phyloP scores from a whole-genome alignment of 2,113 vertebrate genomes.

The Alces alces region DNA sequence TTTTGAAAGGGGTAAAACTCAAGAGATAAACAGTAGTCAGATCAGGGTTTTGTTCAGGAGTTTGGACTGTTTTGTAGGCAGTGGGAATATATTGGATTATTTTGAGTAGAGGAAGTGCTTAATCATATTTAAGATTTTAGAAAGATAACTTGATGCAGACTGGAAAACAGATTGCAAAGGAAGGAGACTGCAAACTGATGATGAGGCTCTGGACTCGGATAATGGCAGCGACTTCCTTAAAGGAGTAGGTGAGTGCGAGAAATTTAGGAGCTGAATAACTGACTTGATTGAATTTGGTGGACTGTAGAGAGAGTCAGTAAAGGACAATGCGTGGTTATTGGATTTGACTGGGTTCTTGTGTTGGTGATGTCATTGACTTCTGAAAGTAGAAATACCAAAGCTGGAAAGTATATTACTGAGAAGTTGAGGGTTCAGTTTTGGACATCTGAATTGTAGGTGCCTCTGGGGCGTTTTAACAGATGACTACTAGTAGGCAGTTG shows the following conservation, averaged over 20 bases:
- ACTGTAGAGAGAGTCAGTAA: neutral
- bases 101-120: neutral
- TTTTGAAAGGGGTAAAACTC: neutral
- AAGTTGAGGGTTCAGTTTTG: neutral
- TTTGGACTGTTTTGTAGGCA: neutral
- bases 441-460: neutral
- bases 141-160: neutral
- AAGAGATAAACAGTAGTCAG: neutral
- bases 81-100: neutral
- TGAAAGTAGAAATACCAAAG: neutral
- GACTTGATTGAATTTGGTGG: neutral
- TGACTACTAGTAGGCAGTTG: neutral
- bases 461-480: neutral
- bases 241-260: neutral
- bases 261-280: neutral
- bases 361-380: neutral
- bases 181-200: neutral
- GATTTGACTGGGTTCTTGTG: neutral
- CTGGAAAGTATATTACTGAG: neutral
- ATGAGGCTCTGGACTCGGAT: neutral
- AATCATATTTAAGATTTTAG: neutral
- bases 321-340: neutral
- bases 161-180: neutral
- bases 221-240: neutral
- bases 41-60: neutral